Base-by-base conservation (phyloP, 1,140 invertebrate genomes). In the Lordiphosa stackelbergi region DNA sequence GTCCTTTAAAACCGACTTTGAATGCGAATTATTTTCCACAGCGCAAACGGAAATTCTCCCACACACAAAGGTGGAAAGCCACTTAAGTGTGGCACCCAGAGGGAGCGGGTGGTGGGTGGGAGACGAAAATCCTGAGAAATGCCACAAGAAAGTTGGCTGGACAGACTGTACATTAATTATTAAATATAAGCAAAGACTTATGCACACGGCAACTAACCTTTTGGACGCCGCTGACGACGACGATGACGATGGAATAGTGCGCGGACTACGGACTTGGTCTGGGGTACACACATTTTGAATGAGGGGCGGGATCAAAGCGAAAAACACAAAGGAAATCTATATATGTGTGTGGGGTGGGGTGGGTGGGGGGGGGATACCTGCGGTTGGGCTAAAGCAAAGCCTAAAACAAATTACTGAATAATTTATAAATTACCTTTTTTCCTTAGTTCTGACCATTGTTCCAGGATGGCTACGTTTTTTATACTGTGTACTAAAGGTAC, bases 391-490 rank as follows among this genome's bases (percentile, higher is more conserved):
- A 72, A 74, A 71, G 75, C 77, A 49, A 70, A 79, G 71, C 75
- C 75, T 75, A 74, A 79, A 79, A 79, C 75, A 79, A 79, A 79
- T 79, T 79, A 79, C 75, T 79, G 75, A 79, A 79, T 79, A 79
- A 79, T 79, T 79, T 79, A 79, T 79, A 79, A 79, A 79, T 79
- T 79, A 79, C 75, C 71, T 79, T 79, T 79, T 79, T 75, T 31
- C 62, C 62, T 81, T 72, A 54, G 45, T 41, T 13, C 40, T 55
- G 56, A 53, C 56, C 57, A 64, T 81, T 81, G 75, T 79, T 53
- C 57, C 64, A 66, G 54, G 22, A 57, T 52, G 57, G 56, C 66
- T 42, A 69, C 65, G 19, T 19, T 19, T 19, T 19, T 4, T 3
- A n/a, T 19, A 19, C 19, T 19, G 2, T 19, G 3, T 19, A 19